A percentile compares a stretch with the other conserved stretches of the same genome.
These are phyloP conservation scores for Pelecanoides urinatrix DNA, from an alignment of 2,113 vertebrate genomes.

Conservation along the genomic window DNA sequence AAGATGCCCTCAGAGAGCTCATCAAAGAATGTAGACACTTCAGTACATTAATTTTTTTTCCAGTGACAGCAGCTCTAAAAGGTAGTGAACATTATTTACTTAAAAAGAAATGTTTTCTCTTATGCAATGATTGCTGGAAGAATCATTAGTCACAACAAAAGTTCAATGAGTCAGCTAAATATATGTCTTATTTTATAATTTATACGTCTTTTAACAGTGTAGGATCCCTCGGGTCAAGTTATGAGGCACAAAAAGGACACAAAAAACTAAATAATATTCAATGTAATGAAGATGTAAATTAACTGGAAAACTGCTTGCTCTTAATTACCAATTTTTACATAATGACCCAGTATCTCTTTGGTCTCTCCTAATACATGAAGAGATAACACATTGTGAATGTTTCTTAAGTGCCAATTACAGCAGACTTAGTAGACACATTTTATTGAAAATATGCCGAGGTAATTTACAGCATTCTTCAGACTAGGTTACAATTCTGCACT, in stretches of 20 bases:
- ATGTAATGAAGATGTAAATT: constrained; percentile 67
- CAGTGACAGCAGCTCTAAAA: constrained; percentile 60
- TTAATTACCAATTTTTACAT: constrained; percentile 70
- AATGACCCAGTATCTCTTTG: constrained; percentile 58
- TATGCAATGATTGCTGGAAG: constrained; percentile 35
- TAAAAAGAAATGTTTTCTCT: constrained; percentile 61
- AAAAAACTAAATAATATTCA: constrained; percentile 64
- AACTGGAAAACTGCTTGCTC: constrained; percentile 55
- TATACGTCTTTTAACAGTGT: background rate
- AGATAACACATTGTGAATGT: constrained; percentile 32
- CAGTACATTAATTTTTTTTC: background rate
- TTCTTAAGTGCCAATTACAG: constrained; percentile 63
- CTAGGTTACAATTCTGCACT: background rate
- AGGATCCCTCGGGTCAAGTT: constrained; percentile 59
- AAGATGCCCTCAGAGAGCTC: constrained; percentile 57
- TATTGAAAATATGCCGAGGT: constrained; percentile 7
- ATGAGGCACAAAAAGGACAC: constrained; percentile 43
- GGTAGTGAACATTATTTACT: constrained; percentile 67
- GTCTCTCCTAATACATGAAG: constrained; percentile 26
- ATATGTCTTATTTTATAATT: constrained; percentile 58
- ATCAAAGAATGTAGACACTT: constrained; percentile 48
- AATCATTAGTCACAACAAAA: constrained; percentile 63
- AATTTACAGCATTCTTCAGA: background rate
- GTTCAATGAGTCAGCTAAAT: constrained; percentile 54
- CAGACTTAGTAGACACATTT: background rate